Evolutionary conservation across 2,797 vertebrate species (phyloP).

Genomic region (Macropus fuliginosus): DNA sequence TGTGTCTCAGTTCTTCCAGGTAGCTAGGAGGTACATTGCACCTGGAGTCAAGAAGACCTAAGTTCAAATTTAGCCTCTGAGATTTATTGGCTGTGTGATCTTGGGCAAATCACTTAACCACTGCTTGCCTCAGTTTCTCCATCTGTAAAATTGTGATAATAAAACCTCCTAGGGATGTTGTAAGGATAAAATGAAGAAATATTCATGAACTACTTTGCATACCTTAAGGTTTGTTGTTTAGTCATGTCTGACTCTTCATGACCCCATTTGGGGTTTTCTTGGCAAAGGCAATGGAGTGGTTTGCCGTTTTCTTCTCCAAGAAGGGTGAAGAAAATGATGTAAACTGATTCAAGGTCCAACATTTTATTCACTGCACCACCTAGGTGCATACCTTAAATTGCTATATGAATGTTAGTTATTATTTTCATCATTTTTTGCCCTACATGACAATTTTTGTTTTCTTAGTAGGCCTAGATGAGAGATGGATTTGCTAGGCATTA

Average conservation of each 20-base stretch:
- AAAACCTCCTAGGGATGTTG: not conserved
- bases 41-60: not conserved
- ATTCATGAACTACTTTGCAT: not conserved
- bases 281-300: not conserved
- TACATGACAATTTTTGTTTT: not conserved
- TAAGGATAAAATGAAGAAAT: not conserved
- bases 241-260: not conserved
- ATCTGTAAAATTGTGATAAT: not conserved
- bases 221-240: not conserved
- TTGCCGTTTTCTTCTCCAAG: not conserved
- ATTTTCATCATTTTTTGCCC: not conserved
- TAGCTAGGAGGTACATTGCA: not conserved
- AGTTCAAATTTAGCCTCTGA: not conserved
- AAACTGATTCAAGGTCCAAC: not conserved
- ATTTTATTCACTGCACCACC: not conserved
- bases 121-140: not conserved
- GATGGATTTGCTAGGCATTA: not conserved
- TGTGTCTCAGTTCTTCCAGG: not conserved
- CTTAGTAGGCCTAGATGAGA: not conserved
- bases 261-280: not conserved
- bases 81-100: not conserved
- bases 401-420: not conserved
- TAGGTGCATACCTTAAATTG: not conserved
- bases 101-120: not conserved
- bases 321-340: not conserved